Evolutionary conservation across 2,888 invertebrate species (phyloP), one percentile per base, ranked within the genome.

Genomic region (Drosophila paracracens): DNA sequence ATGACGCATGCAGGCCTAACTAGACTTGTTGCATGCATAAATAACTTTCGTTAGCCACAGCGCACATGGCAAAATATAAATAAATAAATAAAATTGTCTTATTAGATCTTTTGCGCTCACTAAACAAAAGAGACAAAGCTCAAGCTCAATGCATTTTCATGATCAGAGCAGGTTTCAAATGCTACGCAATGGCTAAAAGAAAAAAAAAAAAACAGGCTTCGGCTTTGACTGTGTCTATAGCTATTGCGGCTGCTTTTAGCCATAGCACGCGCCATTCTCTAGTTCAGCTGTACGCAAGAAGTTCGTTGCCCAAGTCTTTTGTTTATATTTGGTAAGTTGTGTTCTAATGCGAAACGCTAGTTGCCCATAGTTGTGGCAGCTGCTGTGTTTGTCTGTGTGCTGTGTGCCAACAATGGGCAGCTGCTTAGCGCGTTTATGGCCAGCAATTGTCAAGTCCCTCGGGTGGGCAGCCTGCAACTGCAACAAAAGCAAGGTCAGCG

Each of bases 1-100:
- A 90, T 91, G 91, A 89, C 90, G 89, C 89, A 91, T 91, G 91
- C 89, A 81, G 82, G 56, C 74, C 83, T 91, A 91, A 91, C 90
- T 87, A 88, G 89, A 87, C 87, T 89, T 74, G 88, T 86, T 78
- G 83, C 89, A 91, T 89, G 90, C 91, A 89, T 89, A 91, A 89
- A 89, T 91, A 89, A 89, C 89, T 89, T 89, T 89, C 89, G 90
- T 89, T 91, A 88, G 83, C 80, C 82, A 54, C 46, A 54, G 36
- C 36, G 60, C 58, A 81, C 76, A 83, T 76, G 70, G 76, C 69
- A 13, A 18, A 54, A 76, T 76, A 70, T 64, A 82, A 79, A 72
- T 38, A 35, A 35, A 50, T 29, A 27, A 29, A 16, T 18, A 53
- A 35, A 27, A 25, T 35, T 27, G 27, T 56, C 56, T 27, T 56